Percentiles rank a stretch among this genome's conserved stretches.
These are phyloP conservation scores for Drosophila ustulata DNA, from an alignment of 2,888 invertebrate genomes.

Conservation along the genomic window DNA sequence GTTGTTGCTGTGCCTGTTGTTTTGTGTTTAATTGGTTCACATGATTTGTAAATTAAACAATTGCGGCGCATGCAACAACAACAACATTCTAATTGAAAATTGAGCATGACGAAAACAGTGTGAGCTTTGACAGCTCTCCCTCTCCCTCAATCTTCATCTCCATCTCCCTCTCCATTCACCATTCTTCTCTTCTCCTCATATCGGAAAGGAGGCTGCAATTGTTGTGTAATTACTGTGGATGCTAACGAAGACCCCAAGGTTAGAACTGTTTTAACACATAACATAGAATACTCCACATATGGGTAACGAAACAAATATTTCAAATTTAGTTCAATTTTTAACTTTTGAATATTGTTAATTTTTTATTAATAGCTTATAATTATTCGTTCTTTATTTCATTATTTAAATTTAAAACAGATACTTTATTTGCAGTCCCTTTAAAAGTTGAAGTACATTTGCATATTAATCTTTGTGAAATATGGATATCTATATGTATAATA, in stretches of 20 bases:
- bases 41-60: conserved; percentile 84
- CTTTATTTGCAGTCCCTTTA: too few species aligned
- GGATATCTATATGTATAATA: too few species aligned
- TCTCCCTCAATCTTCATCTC: conserved; percentile 4
- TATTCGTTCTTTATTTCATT: too few species aligned
- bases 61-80: conserved; percentile 66
- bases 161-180: not conserved
- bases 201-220: conserved; percentile 8
- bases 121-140: conserved; percentile 74
- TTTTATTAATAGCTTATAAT: too few species aligned
- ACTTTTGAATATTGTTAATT: too few species aligned
- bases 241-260: not conserved
- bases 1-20: conserved; percentile 47
- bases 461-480: too few species aligned
- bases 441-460: too few species aligned
- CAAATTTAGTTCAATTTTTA: too few species aligned
- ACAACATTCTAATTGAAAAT: conserved; percentile 75
- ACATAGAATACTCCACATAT: not conserved
- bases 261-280: not conserved
- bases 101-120: conserved; percentile 70
- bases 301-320: not conserved
- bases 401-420: too few species aligned
- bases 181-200: not conserved
- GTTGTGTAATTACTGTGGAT: conserved; percentile 17
- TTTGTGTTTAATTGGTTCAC: conserved; percentile 78